A percentile compares a stretch with the other conserved stretches of the same genome.
Evolutionary conservation across 2,888 invertebrate species (phyloP).

Genomic region (Platycnemis pennipes): DNA sequence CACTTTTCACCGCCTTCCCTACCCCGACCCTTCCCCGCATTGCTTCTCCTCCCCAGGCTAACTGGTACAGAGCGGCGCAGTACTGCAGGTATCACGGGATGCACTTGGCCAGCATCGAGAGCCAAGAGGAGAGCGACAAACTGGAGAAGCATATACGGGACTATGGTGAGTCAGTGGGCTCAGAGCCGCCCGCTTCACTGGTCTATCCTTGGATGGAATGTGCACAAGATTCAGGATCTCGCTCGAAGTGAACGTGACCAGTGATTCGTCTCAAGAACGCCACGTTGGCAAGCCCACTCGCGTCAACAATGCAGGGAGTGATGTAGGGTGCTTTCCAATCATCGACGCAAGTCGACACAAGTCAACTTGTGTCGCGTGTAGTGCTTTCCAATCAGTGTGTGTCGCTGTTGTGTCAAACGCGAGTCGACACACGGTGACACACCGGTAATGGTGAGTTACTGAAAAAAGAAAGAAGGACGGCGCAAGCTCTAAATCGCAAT

Average conservation of each 20-base stretch:
- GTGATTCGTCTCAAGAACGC: not conserved
- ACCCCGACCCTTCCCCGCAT: constrained; percentile 75
- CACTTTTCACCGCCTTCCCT: too few species aligned
- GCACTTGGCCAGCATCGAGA: constrained; percentile 94
- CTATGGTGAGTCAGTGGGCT: constrained; percentile 83
- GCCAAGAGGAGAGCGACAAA: constrained; percentile 94
- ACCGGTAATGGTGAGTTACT: too few species aligned
- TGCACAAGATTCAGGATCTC: not conserved
- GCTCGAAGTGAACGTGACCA: not conserved
- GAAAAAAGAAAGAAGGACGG: too few species aligned
- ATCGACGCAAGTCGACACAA: too few species aligned
- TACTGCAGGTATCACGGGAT: constrained; percentile 96
- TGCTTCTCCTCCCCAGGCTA: constrained; percentile 84
- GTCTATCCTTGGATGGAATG: not conserved
- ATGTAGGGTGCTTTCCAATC: too few species aligned
- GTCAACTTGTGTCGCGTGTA: too few species aligned
- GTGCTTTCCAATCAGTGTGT: too few species aligned
- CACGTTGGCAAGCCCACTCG: not conserved
- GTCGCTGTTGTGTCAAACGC: too few species aligned
- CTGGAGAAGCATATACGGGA: constrained; percentile 94
- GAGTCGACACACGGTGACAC: too few species aligned
- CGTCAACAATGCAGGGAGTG: not conserved
- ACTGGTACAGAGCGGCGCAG: constrained; percentile 95
- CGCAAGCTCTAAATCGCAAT: too few species aligned
- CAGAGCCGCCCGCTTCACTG: not conserved